A percentile compares a stretch with the other conserved stretches of the same genome.
phyloP scores from a whole-genome alignment of 64 coral and sea anemone genomes.

The Montipora capricornis region DNA sequence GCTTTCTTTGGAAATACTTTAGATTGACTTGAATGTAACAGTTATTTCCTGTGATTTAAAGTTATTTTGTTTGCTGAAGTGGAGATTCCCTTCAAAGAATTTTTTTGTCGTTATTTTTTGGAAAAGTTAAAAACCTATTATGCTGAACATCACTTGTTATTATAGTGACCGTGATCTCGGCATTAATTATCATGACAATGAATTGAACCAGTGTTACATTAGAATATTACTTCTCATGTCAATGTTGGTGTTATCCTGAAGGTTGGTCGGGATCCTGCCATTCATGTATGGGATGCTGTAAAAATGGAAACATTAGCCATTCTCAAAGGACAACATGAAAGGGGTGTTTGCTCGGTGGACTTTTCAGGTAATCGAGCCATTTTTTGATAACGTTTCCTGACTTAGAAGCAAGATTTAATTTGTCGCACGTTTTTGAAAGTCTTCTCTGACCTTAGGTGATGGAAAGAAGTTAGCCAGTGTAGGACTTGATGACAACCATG shows the following conservation, averaged over 20 bases:
- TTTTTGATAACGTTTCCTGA: not conserved
- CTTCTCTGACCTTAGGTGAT: constrained; percentile 64
- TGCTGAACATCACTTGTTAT: not conserved
- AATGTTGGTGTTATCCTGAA: not conserved
- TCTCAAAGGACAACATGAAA: constrained; percentile 91
- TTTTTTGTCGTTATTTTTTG: too few relatives aligned
- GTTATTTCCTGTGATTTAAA: too few relatives aligned
- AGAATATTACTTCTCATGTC: not conserved
- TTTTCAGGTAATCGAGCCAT: constrained; percentile 78
- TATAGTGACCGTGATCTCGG: too few relatives aligned
- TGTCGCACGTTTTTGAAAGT: not conserved
- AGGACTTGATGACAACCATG: constrained; percentile 92
- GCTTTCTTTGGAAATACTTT: too few relatives aligned
- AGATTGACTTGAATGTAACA: too few relatives aligned
- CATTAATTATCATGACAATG: too few relatives aligned
- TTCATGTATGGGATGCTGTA: constrained; percentile 97
- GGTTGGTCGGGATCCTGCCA: constrained; percentile 94
- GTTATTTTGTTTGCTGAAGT: too few relatives aligned
- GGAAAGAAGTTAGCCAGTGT: constrained; percentile 91
- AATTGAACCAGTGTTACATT: too few relatives aligned
- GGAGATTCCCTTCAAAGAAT: too few relatives aligned
- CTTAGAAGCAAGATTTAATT: not conserved
- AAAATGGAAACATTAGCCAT: constrained; percentile 88
- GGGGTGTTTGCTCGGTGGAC: constrained; percentile 96
- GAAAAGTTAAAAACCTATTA: too few relatives aligned